Base-by-base conservation (phyloP, 92 coral and sea anemone genomes). In the Umimayanthus chanpuru region DNA sequence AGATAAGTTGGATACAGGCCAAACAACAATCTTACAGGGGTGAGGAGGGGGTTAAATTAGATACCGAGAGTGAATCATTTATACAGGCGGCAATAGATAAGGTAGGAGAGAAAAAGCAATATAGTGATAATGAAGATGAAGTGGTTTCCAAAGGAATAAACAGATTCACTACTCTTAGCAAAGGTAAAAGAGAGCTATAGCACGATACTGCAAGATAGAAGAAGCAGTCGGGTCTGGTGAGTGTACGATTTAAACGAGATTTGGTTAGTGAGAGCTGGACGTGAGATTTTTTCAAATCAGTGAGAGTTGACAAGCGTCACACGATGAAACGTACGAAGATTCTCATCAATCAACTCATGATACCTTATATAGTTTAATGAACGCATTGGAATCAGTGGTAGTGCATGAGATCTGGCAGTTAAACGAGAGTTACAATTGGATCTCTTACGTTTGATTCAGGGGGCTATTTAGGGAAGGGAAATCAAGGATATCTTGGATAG, bases 11-110 rank as follows among this genome's bases (percentile, higher is more conserved):
- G 56, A 16, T 50, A 50, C 56, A 11, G 56, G 2, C 15, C 9
- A 50, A 50, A 8, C 56, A 12, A 0, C 14, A 21, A 21, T 67
- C 30, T 50, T 50, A 50, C 56, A 5, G 16, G 56, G 16, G 16
- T 9, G 15, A 16, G 56, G 56, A 50, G 56, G 11, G 56, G 56
- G 56, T 9, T 50, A 3, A 50, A 50, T 12, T 90, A 4, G 90
- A 90, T 30, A 86, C 82, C 4, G 84, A 90, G 85, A 90, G 90
- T 72, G 90, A 90, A 41, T 90, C 87, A 9, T 73, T 90, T 53
- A 89, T 86, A 29, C 92, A 90, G 75, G 92, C 77, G 16, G 92
- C 92, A 4, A 53, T 90, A 14, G 92, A 86, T 20, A 86, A 79
- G 87, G 90, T 90, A 32, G 21, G 83, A 32, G 36, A 32, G 36